Evolutionary conservation across 2,888 invertebrate genomes (phyloP), one percentile per base, ranked within the genome.

Genomic region (Cryptus viduatorius): DNA sequence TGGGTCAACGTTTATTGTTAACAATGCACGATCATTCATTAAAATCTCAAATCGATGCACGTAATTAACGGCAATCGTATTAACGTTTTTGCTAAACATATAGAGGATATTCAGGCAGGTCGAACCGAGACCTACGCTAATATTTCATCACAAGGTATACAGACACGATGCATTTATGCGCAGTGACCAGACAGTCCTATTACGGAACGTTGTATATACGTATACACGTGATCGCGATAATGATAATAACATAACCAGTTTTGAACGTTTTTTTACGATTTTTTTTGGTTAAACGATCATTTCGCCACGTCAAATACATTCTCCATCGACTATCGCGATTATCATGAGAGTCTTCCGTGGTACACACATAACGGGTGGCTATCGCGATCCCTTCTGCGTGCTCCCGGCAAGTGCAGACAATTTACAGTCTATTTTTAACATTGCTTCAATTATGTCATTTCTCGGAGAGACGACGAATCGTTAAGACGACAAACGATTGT

Each of bases 1-100:
- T 98, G 95, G 96, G 98, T 96, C 88, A 88, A 61, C 67, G 61
- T 61, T 61, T 61, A 61, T 61, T 29, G 37, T 68, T 68, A 12
- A 67, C 12, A 65, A n/a, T 65, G 4, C 31, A 2, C 3, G 24
- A 8, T 29, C 29, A 16, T 48, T 68, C 29, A 1, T 46, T 4
- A 3, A 3, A 16, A 10, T n/a, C 16, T 10, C 53, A 5, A 19
- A 24, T 29, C 4, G 14, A 29, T 10, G 24, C 46, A 48, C 46
- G 46, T 24, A n/a, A 19, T 69, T n/a, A 5, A 29, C 14, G 16
- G 48, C 8, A 1, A 71, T 29, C 48, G 61, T 68, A 19, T 65
- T 42, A 50, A 80, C 24, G 53, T 50, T 69, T 46, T 42, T 37
- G 24, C 56, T 7, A 12, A 42, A 4, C 14, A 42, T 14, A 16